Base-by-base conservation (phyloP, 1,140 invertebrate species). In the Cotesia typhae region DNA sequence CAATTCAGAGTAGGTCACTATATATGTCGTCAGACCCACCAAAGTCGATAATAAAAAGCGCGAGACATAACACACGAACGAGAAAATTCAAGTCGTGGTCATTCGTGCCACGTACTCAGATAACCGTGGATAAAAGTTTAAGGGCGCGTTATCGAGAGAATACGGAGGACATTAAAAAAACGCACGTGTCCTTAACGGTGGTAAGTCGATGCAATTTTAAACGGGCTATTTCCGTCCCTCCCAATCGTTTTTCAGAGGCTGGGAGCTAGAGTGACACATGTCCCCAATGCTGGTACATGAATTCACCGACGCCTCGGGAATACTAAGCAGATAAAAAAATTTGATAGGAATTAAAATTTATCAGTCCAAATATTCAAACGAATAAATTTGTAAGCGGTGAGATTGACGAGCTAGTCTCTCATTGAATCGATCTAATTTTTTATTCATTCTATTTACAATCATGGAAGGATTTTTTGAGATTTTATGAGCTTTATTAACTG, bases 61-160 rank as follows among this genome's bases (percentile, higher is more conserved):
- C 4, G 7, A 47, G 41, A 47, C 41, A 10, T 61, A 60, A 2
- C 3, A 28, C 28, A 28, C 1, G 28, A 28, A 28, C 28, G 2
- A 63, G 61, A 73, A 72, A 75, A 73, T 69, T 47, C 10, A 47
- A 55, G 72, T 78, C 73, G 72, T 82, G 79, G 73, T 81, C 70
- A 86, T 87, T 84, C 85, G 77, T 74, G 3, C 80, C 85, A 87
- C 86, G 85, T 87, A 80, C 72, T 5, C 71, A 78, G 81, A 81
- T 85, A 85, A 83, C 79, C 83, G 79, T 83, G 82, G 65, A 87
- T 87, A 85, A 87, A 87, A 86, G 79, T 85, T 87, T 87, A 81
- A 87, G 82, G 81, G 77, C 41, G 80, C 82, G 85, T 87, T 87
- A 86, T 85, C 84, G 83, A 80, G 70, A 83, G 79, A 76, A 84